Evolutionary conservation across 2,797 vertebrate genomes (phyloP).

Genomic region (Poeciliopsis turneri): DNA sequence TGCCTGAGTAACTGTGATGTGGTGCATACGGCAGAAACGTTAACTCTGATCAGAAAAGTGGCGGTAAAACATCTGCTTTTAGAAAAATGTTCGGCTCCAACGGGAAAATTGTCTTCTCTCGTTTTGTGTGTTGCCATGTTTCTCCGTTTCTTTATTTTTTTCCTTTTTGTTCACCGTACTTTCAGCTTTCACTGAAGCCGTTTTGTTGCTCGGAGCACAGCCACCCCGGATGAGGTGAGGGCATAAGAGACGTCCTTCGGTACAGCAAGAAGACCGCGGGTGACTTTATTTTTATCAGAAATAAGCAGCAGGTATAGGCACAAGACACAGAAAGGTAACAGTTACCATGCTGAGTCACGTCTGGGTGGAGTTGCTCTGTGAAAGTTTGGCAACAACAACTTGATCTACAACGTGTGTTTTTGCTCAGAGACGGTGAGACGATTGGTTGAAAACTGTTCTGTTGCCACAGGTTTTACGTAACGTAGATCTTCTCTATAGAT

Average conservation of each 20-base stretch:
- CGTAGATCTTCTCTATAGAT: too few species aligned
- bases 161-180: neutral
- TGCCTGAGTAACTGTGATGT: neutral
- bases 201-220: neutral
- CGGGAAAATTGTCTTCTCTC: neutral
- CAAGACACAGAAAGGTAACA: neutral
- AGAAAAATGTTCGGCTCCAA: neutral
- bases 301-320: neutral
- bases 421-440: too few species aligned
- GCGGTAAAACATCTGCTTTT: neutral
- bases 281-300: neutral
- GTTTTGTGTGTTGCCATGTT: neutral
- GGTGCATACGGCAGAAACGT: neutral
- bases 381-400: neutral
- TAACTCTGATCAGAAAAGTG: neutral
- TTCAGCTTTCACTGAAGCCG: neutral
- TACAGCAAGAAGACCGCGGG: too few species aligned
- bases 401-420: too few species aligned
- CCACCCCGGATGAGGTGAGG: neutral
- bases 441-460: too few species aligned
- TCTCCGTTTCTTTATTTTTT: too few species aligned
- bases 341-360: neutral
- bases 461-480: too few species aligned
- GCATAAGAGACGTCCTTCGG: neutral
- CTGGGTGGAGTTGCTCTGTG: neutral